Base-by-base conservation (phyloP, 2,113 vertebrate genomes). In the Pluvialis apricaria region DNA sequence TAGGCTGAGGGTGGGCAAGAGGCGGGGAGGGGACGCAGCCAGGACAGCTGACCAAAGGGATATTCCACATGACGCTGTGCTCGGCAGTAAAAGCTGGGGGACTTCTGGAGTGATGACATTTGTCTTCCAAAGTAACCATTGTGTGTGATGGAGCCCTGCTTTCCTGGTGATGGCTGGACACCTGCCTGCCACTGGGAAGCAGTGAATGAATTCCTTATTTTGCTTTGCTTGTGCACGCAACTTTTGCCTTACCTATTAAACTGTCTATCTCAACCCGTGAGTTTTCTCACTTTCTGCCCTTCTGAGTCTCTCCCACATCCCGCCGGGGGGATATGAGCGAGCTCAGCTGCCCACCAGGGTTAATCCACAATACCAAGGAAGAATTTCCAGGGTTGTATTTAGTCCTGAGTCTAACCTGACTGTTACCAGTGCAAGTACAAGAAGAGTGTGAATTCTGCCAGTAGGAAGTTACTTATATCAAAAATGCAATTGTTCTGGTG, bases 81-180 rank as follows among this genome's bases (percentile, higher is more conserved):
- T 76, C 25, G 10, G 38, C 25, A 45, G 2, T 7, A 42, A 72
- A 86, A 65, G 19, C 36, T 57, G 26, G 5, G 13, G 60, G 22
- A 19, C 1, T 0, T 57, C 78, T 4, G 2, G 64, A 73, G 12
- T 34, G 26, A 75, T 34, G 34, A 29, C 1, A 0, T 68, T 76
- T 75, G n/a, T n/a, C 13, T 68, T 84, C n/a, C 38, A 17, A 20
- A 47, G 44, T 60, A 36, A 38, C 17, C 1, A 0, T 69, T 32
- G 7, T 0, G 1, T 1, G 1, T 77, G 58, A 19, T 51, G 11
- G 44, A 77, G 49, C 19, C 13, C 40, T 81, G 24, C 19, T 86
- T 17, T 70, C 45, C 15, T 93, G 31, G 51, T 54, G 18, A 5
- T 73, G 60, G 34, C 66, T 80, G 57, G 51, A 16, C 57, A 32